Conservation (phyloP, 2,113 vertebrate genomes). For the Blennius ocellaris region DNA sequence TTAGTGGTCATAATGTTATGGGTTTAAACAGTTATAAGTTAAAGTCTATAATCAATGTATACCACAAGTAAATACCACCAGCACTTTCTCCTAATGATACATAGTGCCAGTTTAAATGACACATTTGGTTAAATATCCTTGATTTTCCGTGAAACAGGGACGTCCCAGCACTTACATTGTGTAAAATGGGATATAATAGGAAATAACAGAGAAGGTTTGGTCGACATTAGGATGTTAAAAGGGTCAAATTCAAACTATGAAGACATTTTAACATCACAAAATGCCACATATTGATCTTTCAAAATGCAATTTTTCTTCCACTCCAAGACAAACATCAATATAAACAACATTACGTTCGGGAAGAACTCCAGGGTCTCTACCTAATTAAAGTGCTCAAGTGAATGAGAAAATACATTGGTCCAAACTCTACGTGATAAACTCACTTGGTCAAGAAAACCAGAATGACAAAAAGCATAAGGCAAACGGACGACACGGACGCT, state of each 20-base stretch:
- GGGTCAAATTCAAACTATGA: too few species aligned
- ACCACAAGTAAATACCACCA: too few species aligned
- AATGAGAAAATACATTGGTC: constrained; percentile 48
- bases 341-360: too few species aligned
- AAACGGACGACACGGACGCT: constrained; percentile 60
- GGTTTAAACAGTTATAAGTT: too few species aligned
- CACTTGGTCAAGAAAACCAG: constrained; percentile 22
- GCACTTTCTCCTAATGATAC: too few species aligned
- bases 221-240: background rate
- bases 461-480: constrained; percentile 63
- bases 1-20: too few species aligned
- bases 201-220: background rate
- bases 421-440: constrained; percentile 31
- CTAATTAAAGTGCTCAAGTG: constrained; percentile 75
- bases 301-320: too few species aligned
- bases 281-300: too few species aligned
- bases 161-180: background rate
- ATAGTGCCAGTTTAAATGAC: too few species aligned
- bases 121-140: background rate
- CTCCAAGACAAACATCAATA: too few species aligned
- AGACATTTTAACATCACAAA: too few species aligned
- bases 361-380: constrained; percentile 73
- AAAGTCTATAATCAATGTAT: too few species aligned
- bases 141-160: background rate
- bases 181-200: background rate